phyloP scores from a whole-genome alignment of 2,888 invertebrate genomes.

The Hermodice carunculata region DNA sequence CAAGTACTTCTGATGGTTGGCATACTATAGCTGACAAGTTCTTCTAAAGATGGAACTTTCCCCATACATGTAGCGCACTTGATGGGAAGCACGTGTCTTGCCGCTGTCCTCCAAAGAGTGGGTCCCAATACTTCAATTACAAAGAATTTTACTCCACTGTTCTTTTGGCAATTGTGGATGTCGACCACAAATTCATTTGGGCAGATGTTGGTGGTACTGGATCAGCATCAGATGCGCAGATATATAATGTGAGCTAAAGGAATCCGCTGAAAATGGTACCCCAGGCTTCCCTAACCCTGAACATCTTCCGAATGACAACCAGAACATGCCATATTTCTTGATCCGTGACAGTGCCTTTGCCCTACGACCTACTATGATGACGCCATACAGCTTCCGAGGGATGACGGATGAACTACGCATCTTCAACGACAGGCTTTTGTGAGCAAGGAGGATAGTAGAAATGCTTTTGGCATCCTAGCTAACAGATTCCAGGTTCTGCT shows the following conservation, averaged over 20 bases:
- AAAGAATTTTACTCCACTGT: too few relatives aligned
- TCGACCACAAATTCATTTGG: constrained; percentile 6
- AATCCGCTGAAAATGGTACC: constrained; percentile 11
- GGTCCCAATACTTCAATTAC: too few relatives aligned
- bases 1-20: too few relatives aligned
- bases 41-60: too few relatives aligned
- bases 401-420: too few relatives aligned
- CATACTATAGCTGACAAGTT: too few relatives aligned
- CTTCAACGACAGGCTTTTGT: too few relatives aligned
- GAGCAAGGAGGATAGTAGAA: neutral
- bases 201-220: constrained; percentile 8
- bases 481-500: constrained; percentile 21
- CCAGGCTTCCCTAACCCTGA: neutral
- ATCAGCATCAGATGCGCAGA: constrained; percentile 15
- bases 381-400: constrained; percentile 6
- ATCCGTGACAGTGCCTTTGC: constrained; percentile 16
- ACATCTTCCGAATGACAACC: neutral
- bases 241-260: constrained; percentile 10
- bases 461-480: constrained; percentile 2
- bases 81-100: too few relatives aligned
- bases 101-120: too few relatives aligned
- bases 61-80: too few relatives aligned
- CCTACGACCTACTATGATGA: constrained; percentile 12
- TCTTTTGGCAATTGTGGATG: too few relatives aligned
- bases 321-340: too few relatives aligned